Base-by-base conservation (phyloP, 2,888 invertebrate species). In the Cybosia mesomella region DNA sequence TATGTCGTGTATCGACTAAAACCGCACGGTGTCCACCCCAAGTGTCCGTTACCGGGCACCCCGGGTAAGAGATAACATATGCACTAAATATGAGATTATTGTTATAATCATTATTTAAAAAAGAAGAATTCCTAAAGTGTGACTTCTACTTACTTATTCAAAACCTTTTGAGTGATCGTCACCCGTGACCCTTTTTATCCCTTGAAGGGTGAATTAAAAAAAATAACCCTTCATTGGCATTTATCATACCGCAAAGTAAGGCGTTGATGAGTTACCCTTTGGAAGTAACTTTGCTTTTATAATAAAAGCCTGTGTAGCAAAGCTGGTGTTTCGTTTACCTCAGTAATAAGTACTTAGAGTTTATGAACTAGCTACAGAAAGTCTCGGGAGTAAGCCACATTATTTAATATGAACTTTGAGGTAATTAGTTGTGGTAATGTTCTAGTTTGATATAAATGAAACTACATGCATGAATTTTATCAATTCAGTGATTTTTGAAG, bases 221-320 rank as follows among this genome's bases (percentile, higher is more conserved):
- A 70, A 67, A 66, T 36, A 64, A 10, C 36, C 64, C 43, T 53
- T 59, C 59, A 58, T 22, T 67, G 61, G 58, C 49, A 39, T 65
- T 66, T 70, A 77, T 64, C 55, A 64, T 68, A 58, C 53, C 10
- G 53, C 71, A 43, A 58, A 66, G 34, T 67, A 62, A 34, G 61
- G 66, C 34, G 9, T 71, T 70, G 68, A 66, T 67, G 76, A 77
- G 70, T 69, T 75, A 66, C 70, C 61, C 70, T 58, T 49, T 72
- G 68, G 55, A 80, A 74, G 81, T 72, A 81, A 80, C 81, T 77
- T 80, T 70, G 73, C 62, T 69, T 69, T 68, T 68, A 68, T 65
- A 60, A 65, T 68, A 65, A 65, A 68, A 58, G 53, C 65, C 32
- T 22, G 70, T 62, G 81, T 62, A 24, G 60, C 32, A 66, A 75